Evolutionary conservation across 2,888 invertebrate genomes (phyloP).

Genomic region (Micropterix aruncella): DNA sequence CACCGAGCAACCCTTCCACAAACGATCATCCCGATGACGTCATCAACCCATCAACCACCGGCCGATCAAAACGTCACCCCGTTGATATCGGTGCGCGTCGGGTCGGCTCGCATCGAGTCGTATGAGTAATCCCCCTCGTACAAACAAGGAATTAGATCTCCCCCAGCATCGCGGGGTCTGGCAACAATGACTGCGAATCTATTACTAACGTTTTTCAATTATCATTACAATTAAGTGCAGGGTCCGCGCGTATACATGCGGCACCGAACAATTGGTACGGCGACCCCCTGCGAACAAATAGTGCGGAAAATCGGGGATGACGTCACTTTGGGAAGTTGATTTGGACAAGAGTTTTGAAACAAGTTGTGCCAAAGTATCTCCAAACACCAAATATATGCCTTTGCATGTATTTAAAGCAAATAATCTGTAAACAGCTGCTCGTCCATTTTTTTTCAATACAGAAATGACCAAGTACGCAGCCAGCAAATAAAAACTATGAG

Average conservation of each 20-base stretch:
- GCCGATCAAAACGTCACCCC: background rate
- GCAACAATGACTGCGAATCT: background rate
- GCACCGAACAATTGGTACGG: background rate
- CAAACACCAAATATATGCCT: too few relatives aligned
- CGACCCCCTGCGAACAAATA: background rate
- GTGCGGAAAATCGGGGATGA: background rate
- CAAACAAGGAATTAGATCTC: background rate
- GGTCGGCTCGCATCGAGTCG: too few relatives aligned
- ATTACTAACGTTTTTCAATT: background rate
- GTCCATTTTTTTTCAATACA: too few relatives aligned
- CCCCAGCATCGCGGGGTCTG: background rate
- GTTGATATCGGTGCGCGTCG: background rate
- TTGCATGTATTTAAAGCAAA: too few relatives aligned
- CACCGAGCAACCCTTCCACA: too few relatives aligned
- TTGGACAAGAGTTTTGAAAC: too few relatives aligned
- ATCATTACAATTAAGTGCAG: background rate
- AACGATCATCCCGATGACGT: too few relatives aligned
- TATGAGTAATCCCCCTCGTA: background rate
- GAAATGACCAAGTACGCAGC: too few relatives aligned
- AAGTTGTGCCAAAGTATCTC: too few relatives aligned
- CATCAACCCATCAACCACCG: too few relatives aligned
- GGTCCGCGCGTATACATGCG: background rate
- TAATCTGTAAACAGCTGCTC: too few relatives aligned
- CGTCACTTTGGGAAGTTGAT: background rate
- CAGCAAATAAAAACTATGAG: too few relatives aligned